These are phyloP conservation scores for Vanacampus margaritifer DNA, from an alignment of 2,113 vertebrate genomes.

Conservation along the genomic window DNA sequence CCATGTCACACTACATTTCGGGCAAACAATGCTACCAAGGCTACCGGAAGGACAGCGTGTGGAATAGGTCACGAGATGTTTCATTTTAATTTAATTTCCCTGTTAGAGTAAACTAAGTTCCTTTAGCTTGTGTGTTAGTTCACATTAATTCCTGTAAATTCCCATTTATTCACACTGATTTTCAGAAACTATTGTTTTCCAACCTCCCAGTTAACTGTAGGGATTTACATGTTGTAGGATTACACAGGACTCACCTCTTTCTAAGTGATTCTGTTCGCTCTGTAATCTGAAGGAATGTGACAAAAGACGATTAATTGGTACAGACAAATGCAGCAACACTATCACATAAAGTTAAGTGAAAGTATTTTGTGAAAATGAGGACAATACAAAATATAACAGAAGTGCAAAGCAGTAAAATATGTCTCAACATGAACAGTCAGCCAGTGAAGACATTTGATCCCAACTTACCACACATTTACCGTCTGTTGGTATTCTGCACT, in stretches of 20 bases:
- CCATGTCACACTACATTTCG: no score
- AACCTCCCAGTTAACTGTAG: not conserved
- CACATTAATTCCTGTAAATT: not conserved
- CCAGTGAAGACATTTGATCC: not conserved
- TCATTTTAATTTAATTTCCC: no score
- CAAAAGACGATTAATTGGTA: not conserved
- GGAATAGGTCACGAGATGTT: no score
- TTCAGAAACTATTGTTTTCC: not conserved
- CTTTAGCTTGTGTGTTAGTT: not conserved
- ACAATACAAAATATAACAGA: no score
- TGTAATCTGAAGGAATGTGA: conserved; percentile 67
- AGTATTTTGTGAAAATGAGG: not conserved
- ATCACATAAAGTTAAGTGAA: no score
- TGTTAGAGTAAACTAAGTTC: not conserved
- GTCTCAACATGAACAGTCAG: not conserved
- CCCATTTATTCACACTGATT: not conserved
- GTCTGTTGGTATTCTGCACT: conserved; percentile 55
- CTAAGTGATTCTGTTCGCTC: conserved; percentile 82
- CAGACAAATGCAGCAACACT: no score
- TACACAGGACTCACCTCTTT: conserved; percentile 75
- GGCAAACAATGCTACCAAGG: no score
- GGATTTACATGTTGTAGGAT: not conserved
- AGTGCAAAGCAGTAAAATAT: no score
- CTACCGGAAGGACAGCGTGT: no score
- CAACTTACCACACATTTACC: conserved; percentile 64